Conservation (phyloP, 2,113 vertebrate species). For the Gnathonemus longibarbis region DNA sequence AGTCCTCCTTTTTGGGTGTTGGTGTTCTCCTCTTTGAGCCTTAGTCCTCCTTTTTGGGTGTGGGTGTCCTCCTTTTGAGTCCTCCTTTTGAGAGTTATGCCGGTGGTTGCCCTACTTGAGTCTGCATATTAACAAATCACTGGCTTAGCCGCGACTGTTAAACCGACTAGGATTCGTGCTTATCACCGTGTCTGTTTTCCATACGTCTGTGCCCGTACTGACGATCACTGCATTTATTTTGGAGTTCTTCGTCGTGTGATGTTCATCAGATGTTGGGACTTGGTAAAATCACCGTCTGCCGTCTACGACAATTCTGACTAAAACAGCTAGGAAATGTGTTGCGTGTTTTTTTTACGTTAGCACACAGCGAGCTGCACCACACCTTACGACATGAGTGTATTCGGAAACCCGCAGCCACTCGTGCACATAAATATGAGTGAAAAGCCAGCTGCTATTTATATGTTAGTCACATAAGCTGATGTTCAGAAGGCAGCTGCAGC, state of each 20-base stretch:
- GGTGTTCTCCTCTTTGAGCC: too few species aligned
- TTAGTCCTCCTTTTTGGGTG: too few species aligned
- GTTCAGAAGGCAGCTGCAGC: slow-evolving; percentile 34
- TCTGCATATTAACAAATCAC: neutral
- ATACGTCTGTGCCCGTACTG: neutral
- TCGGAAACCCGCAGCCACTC: neutral
- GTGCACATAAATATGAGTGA: neutral
- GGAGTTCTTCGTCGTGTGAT: neutral
- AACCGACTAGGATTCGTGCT: neutral
- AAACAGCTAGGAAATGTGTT: neutral
- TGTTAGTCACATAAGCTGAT: slow-evolving; percentile 39
- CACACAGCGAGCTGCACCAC: neutral
- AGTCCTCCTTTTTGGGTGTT: too few species aligned
- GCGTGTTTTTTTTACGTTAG: neutral
- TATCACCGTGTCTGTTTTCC: neutral
- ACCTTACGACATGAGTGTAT: neutral
- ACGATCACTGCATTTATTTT: neutral
- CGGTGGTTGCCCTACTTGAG: neutral
- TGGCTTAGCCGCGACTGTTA: neutral
- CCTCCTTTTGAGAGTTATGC: neutral
- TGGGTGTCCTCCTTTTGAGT: too few species aligned
- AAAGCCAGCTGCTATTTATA: slow-evolving; percentile 42
- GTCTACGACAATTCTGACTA: neutral
- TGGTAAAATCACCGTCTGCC: neutral
- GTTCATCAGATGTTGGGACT: neutral